Base-by-base conservation (phyloP, 2,888 invertebrate species). In the Sinhomidia bicolor region DNA sequence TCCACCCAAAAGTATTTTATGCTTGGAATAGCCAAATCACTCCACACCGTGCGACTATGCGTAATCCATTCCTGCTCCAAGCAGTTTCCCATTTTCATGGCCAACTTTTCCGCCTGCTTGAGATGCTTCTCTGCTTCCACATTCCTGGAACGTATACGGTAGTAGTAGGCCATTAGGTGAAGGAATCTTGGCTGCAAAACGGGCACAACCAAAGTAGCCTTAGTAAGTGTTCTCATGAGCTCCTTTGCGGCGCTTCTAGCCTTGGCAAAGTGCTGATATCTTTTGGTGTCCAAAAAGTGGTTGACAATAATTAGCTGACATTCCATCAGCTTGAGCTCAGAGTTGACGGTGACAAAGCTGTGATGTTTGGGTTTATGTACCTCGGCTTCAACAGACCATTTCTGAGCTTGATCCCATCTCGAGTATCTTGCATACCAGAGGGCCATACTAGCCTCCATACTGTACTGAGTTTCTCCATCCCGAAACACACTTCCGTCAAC, bases 1-100 rank as follows among this genome's bases (percentile, higher is more conserved):
- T 92, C 92, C 26, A 91, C 9, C 92, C 92, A 92, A 80, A 90
- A 92, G 71, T 87, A 89, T 83, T 90, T 91, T 7, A 91, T 76
- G 0, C 91, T 88, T 1, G 91, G 91, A 47, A 90, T 89, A 0
- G 91, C 90, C 83, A 82, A 60, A 23, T 90, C 91, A 17, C 62
- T 68, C 92, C 92, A 92, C 9, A 92, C 92, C 10, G 85, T 89
- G 44, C 90, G 44, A 85, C 87, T 92, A 79, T 92, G 92, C 1
- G 76, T 82, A 5, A 92, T 88, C 90, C 91, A 92, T 79, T 91
- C 90, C 20, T 84, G 41, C 44, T 92, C 92, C 51, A 92, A 65
- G 36, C n/a, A 20, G 78, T 92, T 92, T 10, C 90, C 90, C 44
- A 90, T 78, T 32, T 62, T 54, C 12, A 12, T 32, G 0, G 92